A percentile compares a stretch with the other conserved stretches of the same genome.
These are phyloP conservation scores for Caenorhabditis sp. DNA, from an alignment of 2,888 invertebrate genomes.

Conservation along the genomic window DNA sequence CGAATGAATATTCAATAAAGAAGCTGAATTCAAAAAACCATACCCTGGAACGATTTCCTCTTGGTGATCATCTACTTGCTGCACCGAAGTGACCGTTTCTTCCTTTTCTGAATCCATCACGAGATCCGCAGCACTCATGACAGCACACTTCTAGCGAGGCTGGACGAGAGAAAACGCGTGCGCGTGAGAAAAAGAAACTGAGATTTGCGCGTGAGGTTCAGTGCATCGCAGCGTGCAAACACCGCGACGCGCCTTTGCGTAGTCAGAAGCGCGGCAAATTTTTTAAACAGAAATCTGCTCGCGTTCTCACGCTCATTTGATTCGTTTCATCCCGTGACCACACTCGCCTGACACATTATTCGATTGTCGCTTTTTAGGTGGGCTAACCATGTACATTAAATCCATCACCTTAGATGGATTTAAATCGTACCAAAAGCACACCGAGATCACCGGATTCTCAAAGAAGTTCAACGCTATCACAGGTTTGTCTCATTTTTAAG, in stretches of 20 bases:
- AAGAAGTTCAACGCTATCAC: conserved; percentile 38
- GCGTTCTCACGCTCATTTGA: not conserved
- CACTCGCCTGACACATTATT: not conserved
- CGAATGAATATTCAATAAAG: no score
- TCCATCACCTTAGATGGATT: conserved; percentile 96
- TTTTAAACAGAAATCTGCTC: conserved; percentile 16
- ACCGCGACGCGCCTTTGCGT: not conserved
- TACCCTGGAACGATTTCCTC: conserved; percentile 51
- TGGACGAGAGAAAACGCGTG: not conserved
- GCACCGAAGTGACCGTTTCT: conserved; percentile 11
- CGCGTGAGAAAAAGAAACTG: not conserved
- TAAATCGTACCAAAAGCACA: conserved; percentile 96
- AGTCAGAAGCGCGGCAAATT: conserved; percentile 33
- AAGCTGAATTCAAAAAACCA: not conserved
- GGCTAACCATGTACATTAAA: conserved; percentile 90
- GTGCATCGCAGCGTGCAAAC: conserved; percentile 20
- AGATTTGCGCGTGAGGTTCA: conserved; percentile 14
- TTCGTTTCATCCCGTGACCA: not conserved
- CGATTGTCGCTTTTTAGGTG: not conserved
- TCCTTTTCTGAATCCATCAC: conserved; percentile 55
- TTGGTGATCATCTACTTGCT: conserved; percentile 4
- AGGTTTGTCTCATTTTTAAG: conserved; percentile 13
- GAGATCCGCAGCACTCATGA: conserved; percentile 24
- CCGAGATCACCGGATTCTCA: conserved; percentile 91
- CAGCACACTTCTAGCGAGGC: not conserved